Evolutionary conservation across 2,888 invertebrate species (phyloP), one percentile per base, ranked within the genome.

Genomic region (Luperina testacea): DNA sequence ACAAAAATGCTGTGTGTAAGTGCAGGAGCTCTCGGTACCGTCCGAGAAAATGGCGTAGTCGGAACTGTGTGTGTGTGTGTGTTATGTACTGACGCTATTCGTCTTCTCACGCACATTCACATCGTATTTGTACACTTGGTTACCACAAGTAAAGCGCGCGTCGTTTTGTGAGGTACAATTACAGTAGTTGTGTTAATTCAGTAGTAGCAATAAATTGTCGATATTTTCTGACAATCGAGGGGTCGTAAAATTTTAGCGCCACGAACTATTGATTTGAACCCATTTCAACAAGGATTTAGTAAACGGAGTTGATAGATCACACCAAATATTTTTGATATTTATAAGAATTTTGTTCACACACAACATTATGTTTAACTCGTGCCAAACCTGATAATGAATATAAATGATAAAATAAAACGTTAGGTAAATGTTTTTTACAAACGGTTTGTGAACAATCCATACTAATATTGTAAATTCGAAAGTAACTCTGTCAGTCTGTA

Each of bases 261-360:
- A 51, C n/a, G 17, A 78, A 42, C 63, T 83, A 78, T 78, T 63
- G 57, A 72, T 81, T 78, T 69, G 72, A 59, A 59, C 32, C 48
- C 42, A 51, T 24, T 57, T 42, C 45, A 78, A 63, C 38, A 17
- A 48, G 38, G 57, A 59, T 20, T 38, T 65, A 20, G 45, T 53
- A 27, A 83, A 53, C 7, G 45, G 24, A 59, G 38, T 61, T 38
- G n/a, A 57, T 27, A 9, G 38, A 38, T 53, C 8, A 20, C 2
- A 15, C 15, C 45, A 68, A 59, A 61, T 61, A 67, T 48, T 61
- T 53, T 61, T 24, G 9, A 53, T n/a, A 17, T 32, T 32, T 32
- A 32, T 42, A 2, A 27, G 20, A 1, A 27, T 51, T 76, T 63
- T 61, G 2, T 24, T 75, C 8, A 11, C 11, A 27, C 4, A 9